Conservation (phyloP, 2,797 vertebrate species). For the Melanotaenia trifasciata region DNA sequence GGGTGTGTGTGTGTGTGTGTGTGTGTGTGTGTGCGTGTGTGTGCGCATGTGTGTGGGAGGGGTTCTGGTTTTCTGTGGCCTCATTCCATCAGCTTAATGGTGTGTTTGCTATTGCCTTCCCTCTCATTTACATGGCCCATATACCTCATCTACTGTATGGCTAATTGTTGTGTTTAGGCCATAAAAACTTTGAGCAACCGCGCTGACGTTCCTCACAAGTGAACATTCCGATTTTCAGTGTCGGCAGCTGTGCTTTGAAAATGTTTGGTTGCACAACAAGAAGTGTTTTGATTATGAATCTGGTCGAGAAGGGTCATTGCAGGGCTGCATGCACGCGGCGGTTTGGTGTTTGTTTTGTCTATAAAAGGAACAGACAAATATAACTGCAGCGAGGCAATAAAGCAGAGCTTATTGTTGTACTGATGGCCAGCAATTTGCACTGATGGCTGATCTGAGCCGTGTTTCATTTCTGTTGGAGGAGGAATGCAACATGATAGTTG, state of each 20-base stretch:
- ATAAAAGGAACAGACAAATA: slow-evolving; percentile 54
- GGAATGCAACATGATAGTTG: background rate
- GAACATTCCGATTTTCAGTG: slow-evolving; percentile 25
- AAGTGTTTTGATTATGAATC: slow-evolving; percentile 55
- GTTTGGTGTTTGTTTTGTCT: slow-evolving; percentile 46
- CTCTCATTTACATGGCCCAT: slow-evolving; percentile 71
- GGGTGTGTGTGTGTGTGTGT: background rate
- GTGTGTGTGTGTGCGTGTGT: slow-evolving; percentile 1
- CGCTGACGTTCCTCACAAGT: slow-evolving; percentile 29
- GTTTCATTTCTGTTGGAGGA: slow-evolving; percentile 28
- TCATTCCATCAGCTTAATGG: slow-evolving; percentile 73
- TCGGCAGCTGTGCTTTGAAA: slow-evolving; percentile 37
- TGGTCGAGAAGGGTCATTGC: slow-evolving; percentile 42
- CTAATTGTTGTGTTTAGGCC: slow-evolving; percentile 71
- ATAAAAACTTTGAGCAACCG: slow-evolving; percentile 42
- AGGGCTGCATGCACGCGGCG: slow-evolving; percentile 26
- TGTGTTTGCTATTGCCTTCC: slow-evolving; percentile 64
- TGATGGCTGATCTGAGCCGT: slow-evolving; percentile 14
- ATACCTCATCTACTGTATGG: slow-evolving; percentile 62
- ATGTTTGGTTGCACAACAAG: slow-evolving; percentile 46
- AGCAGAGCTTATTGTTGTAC: slow-evolving; percentile 47
- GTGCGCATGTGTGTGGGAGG: slow-evolving; percentile 2
- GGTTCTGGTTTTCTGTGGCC: slow-evolving; percentile 40
- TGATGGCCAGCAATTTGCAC: slow-evolving; percentile 29
- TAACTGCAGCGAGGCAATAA: slow-evolving; percentile 46